Evolutionary conservation across 2,797 vertebrate species (phyloP).

Genomic region (Chiroxiphia lanceolata): DNA sequence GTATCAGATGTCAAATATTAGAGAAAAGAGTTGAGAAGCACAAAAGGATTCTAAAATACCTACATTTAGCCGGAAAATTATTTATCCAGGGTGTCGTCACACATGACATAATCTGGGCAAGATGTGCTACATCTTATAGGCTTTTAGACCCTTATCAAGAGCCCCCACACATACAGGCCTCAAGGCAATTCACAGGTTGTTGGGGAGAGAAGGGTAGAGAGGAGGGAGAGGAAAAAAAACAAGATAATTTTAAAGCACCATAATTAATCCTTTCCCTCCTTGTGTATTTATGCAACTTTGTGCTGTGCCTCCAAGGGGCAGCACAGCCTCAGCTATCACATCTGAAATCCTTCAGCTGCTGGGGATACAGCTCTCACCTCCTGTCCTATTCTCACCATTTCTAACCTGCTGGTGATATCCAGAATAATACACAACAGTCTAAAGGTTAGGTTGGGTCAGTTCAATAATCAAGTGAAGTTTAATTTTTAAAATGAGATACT

Average conservation of each 20-base stretch:
- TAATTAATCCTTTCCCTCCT: background rate
- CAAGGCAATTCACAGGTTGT: background rate
- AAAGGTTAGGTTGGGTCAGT: background rate
- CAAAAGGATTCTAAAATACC: background rate
- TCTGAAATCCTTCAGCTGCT: background rate
- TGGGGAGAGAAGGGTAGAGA: background rate
- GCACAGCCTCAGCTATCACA: background rate
- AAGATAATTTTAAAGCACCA: background rate
- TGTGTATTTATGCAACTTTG: background rate
- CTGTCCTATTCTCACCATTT: background rate
- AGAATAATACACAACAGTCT: background rate
- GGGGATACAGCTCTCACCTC: background rate
- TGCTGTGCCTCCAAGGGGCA: slow-evolving; percentile 26
- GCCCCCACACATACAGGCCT: background rate
- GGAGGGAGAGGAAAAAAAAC: background rate
- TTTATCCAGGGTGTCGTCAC: background rate
- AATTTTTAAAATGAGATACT: slow-evolving; percentile 27
- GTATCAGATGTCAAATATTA: background rate
- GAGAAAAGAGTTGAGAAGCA: background rate
- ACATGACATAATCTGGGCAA: background rate
- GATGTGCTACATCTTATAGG: background rate
- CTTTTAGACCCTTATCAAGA: background rate
- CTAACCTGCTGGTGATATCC: background rate
- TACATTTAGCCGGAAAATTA: background rate
- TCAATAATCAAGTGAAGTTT: slow-evolving; percentile 2